These are phyloP conservation scores for Catharus ustulatus DNA, from an alignment of 2,797 vertebrate species.

Conservation along the genomic window DNA sequence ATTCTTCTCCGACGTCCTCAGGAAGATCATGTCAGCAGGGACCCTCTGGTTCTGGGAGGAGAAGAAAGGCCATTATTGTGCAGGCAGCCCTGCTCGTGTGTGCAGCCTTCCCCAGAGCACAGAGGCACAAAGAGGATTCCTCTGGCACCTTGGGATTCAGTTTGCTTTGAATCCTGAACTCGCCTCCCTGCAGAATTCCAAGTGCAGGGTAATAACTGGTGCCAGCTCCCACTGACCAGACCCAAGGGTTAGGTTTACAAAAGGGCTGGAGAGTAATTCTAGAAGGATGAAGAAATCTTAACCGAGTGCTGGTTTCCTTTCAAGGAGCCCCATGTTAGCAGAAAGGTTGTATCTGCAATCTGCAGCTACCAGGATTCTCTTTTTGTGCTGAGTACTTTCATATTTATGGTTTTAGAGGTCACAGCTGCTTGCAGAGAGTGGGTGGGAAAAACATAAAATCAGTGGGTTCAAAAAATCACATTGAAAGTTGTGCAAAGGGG, in stretches of 20 bases:
- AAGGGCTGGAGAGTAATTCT: neutral
- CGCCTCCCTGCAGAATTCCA: neutral
- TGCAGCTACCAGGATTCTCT: neutral
- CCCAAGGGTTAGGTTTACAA: neutral
- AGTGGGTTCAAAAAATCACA: neutral
- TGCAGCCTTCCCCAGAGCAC: neutral
- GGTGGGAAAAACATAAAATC: neutral
- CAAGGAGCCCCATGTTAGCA: neutral
- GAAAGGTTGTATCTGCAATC: neutral
- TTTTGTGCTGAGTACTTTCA: neutral
- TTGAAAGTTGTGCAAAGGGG: neutral
- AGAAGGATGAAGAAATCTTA: neutral
- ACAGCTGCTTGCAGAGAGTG: neutral
- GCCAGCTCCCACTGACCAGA: constrained; percentile 31
- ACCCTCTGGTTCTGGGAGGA: constrained; percentile 92
- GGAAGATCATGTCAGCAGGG: constrained; percentile 99
- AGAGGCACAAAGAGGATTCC: neutral
- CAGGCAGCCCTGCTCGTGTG: neutral
- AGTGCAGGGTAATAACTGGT: neutral
- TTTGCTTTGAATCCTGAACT: constrained; percentile 22
- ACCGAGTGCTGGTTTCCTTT: neutral
- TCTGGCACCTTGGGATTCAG: constrained; percentile 3
- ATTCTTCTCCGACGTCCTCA: constrained; percentile 98
- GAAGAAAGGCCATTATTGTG: constrained; percentile 69
- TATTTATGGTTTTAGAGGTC: neutral